These are phyloP conservation scores for Tinamus guttatus DNA, from an alignment of 2,113 vertebrate genomes.

Conservation along the genomic window DNA sequence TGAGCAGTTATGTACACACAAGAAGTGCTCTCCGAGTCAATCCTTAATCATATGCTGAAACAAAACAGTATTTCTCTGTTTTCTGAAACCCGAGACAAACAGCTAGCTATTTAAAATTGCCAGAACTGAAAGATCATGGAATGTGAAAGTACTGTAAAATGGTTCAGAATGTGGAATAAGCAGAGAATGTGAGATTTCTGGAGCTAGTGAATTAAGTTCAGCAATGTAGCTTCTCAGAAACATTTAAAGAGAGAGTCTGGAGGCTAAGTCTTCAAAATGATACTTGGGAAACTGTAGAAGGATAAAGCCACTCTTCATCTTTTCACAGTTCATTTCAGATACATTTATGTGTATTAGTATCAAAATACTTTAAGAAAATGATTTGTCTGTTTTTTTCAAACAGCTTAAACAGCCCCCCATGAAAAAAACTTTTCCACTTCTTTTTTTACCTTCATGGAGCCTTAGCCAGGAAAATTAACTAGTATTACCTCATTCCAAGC, in stretches of 20 bases:
- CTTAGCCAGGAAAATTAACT: background rate
- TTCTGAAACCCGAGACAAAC: conserved; percentile 38
- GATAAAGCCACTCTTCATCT: background rate
- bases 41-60: conserved; percentile 23
- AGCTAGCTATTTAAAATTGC: conserved; percentile 17
- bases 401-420: background rate
- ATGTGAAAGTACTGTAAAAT: background rate
- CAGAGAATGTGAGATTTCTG: conserved; percentile 13
- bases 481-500: background rate
- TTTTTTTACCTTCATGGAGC: background rate
- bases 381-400: conserved; percentile 13
- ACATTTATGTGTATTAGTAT: background rate
- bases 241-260: background rate
- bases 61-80: conserved; percentile 42
- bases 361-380: conserved; percentile 15
- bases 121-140: background rate
- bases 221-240: background rate
- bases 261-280: background rate
- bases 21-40: conserved; percentile 29
- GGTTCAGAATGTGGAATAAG: background rate
- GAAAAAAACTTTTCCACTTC: background rate
- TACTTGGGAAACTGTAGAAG: background rate
- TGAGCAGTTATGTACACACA: conserved; percentile 21
- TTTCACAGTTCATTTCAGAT: conserved; percentile 20
- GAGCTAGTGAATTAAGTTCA: conserved; percentile 1